phyloP scores from a whole-genome alignment of 2,888 invertebrate genomes.

The Caenorhabditis zanzibari region DNA sequence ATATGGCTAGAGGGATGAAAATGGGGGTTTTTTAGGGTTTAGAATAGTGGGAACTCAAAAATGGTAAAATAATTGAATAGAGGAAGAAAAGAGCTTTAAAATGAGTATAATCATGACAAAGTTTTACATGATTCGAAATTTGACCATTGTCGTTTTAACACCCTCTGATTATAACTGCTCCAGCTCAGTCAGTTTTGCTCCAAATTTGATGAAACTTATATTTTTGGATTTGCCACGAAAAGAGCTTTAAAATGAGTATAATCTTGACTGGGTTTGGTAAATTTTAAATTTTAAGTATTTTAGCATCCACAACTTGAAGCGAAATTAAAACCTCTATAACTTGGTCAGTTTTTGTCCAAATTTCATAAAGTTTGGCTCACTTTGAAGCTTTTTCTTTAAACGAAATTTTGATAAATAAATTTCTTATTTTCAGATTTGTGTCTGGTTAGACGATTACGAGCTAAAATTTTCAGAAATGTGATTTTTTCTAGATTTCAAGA shows the following conservation, averaged over 20 bases:
- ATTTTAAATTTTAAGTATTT: not conserved
- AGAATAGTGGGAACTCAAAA: not conserved
- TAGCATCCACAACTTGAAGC: too few species aligned
- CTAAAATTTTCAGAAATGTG: not conserved
- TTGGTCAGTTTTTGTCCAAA: too few species aligned
- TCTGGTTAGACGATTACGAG: too few species aligned
- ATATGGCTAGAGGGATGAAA: not conserved
- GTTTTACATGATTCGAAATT: not conserved
- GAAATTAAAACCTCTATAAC: too few species aligned
- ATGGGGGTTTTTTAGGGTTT: not conserved
- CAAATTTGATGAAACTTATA: not conserved
- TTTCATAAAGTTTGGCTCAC: not conserved
- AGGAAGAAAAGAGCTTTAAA: too few species aligned
- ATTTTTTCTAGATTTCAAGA: too few species aligned
- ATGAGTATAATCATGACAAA: not conserved
- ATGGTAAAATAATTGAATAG: too few species aligned
- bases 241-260: slow-evolving; percentile 15
- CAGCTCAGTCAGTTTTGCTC: not conserved
- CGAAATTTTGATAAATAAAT: too few species aligned
- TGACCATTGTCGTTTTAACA: too few species aligned
- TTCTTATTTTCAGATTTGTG: too few species aligned
- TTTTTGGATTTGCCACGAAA: not conserved
- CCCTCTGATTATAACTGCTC: too few species aligned
- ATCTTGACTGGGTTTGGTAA: not conserved
- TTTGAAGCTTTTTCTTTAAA: too few species aligned